These are phyloP conservation scores for Leucophenga varia DNA, from an alignment of 1,140 invertebrate genomes.

Conservation along the genomic window DNA sequence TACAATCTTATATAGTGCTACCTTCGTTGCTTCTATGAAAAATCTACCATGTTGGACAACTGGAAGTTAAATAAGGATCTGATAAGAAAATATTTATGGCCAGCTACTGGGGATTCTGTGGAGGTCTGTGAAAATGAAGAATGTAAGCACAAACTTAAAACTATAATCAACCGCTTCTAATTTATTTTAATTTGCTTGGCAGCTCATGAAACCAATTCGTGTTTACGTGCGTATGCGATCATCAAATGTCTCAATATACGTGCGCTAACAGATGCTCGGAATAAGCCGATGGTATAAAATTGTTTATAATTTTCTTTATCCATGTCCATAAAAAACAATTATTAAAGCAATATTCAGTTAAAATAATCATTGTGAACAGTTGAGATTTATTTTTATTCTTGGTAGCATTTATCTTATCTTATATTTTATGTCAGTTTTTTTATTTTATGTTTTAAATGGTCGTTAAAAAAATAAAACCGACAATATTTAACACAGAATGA, in stretches of 20 bases:
- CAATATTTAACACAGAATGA: no score
- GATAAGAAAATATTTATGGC: slow-evolving; percentile 42
- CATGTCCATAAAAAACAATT: no score
- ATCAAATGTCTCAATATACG: slow-evolving; percentile 37
- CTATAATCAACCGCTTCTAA: no score
- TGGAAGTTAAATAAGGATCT: slow-evolving; percentile 36
- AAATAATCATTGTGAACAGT: no score
- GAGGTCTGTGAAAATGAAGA: slow-evolving; percentile 36
- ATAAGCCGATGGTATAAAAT: slow-evolving; percentile 34
- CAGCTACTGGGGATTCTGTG: slow-evolving; percentile 44
- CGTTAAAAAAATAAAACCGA: no score
- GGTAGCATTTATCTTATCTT: no score
- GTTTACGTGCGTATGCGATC: slow-evolving; percentile 38
- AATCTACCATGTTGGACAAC: slow-evolving; percentile 36
- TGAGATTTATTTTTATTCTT: no score
- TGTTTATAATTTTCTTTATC: no score
- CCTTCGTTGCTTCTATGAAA: slow-evolving; percentile 48
- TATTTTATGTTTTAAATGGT: no score
- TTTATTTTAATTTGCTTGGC: no score
- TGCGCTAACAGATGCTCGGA: slow-evolving; percentile 39
- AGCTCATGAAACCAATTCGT: slow-evolving; percentile 39
- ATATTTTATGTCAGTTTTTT: no score
- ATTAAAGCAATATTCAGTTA: no score
- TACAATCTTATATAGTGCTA: slow-evolving; percentile 30
- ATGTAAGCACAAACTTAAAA: slow-evolving; percentile 26